These are phyloP conservation scores for Diaphora mendica DNA, from an alignment of 2,888 invertebrate genomes.

Conservation along the genomic window DNA sequence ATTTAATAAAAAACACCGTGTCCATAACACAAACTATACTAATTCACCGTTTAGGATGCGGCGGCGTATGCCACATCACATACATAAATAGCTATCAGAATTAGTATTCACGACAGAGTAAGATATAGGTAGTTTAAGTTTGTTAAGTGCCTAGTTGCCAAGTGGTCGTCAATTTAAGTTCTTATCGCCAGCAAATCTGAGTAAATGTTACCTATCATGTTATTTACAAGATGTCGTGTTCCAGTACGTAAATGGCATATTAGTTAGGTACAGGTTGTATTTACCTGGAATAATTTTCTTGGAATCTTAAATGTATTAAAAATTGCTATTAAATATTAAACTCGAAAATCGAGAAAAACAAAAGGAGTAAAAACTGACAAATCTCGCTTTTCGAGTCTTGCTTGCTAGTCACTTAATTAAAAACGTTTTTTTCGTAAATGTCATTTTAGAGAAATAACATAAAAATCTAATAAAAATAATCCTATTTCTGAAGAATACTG, in stretches of 20 bases:
- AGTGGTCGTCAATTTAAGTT: neutral
- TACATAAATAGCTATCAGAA: neutral
- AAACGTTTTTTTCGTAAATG: too few relatives aligned
- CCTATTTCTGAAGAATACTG: too few relatives aligned
- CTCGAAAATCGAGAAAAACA: neutral
- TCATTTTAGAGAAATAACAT: too few relatives aligned
- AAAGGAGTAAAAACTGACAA: neutral
- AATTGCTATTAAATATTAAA: too few relatives aligned
- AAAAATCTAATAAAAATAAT: too few relatives aligned
- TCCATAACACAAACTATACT: neutral
- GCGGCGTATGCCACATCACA: neutral
- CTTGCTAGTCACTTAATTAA: neutral
- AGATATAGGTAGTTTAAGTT: neutral
- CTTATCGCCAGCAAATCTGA: neutral
- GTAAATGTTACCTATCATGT: neutral
- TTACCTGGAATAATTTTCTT: neutral
- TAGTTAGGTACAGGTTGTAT: neutral
- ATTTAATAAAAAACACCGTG: neutral
- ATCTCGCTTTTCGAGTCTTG: neutral
- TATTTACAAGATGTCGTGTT: neutral
- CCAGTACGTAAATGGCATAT: neutral
- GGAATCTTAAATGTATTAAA: too few relatives aligned
- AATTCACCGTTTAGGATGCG: neutral
- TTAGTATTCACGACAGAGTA: slow-evolving; percentile 4
- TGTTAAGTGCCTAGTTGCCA: slow-evolving; percentile 1